Evolutionary conservation across 2,797 vertebrate genomes (phyloP).

Genomic region (Platalea minor): DNA sequence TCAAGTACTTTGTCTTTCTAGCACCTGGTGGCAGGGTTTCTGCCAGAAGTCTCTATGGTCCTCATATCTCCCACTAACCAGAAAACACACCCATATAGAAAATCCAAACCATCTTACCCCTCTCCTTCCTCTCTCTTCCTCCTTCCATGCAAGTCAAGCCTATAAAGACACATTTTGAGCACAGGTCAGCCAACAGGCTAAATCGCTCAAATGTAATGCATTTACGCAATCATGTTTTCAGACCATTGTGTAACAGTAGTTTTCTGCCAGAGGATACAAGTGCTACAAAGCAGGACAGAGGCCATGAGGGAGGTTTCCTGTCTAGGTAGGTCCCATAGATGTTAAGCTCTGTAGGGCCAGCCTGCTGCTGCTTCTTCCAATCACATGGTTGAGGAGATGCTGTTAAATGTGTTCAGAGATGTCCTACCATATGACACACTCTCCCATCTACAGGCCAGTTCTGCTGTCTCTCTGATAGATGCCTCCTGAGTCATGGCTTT

Average conservation of each 20-base stretch:
- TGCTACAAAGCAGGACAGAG: background rate
- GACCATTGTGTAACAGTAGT: background rate
- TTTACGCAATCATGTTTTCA: background rate
- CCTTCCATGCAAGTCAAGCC: background rate
- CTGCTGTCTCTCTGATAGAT: background rate
- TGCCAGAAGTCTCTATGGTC: background rate
- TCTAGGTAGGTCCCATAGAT: background rate
- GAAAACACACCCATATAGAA: background rate
- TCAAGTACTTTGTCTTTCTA: background rate
- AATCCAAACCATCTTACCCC: background rate
- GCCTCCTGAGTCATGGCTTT: background rate
- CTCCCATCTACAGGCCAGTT: background rate
- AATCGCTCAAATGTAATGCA: background rate
- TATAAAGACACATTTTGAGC: background rate
- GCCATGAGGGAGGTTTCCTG: background rate
- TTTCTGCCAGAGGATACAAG: background rate
- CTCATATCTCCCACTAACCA: background rate
- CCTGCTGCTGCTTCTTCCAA: background rate
- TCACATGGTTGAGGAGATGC: background rate
- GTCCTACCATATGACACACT: background rate
- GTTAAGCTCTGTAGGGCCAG: background rate
- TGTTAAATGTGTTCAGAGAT: background rate
- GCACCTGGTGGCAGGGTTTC: background rate
- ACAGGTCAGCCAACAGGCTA: background rate
- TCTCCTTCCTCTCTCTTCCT: background rate